These are phyloP conservation scores for Tragulus kanchil DNA, from an alignment of 2,113 vertebrate species.

Conservation along the genomic window DNA sequence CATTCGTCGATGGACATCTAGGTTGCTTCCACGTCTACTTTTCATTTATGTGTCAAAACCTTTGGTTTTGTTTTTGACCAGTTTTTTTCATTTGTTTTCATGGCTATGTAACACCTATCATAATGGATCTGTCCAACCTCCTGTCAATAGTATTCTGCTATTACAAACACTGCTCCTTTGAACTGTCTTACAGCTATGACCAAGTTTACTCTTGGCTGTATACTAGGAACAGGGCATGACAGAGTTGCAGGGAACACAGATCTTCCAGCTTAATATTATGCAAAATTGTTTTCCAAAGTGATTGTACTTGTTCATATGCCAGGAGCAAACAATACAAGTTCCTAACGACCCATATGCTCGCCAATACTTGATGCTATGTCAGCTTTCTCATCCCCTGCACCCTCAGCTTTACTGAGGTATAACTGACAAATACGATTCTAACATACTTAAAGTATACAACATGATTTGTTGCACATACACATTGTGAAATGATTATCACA, in stretches of 20 bases:
- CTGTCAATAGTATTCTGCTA: neutral
- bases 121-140: neutral
- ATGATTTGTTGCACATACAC: neutral
- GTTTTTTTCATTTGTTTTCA: neutral
- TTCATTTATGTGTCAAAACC: too few relatives aligned
- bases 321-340: neutral
- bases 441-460: neutral
- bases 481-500: neutral
- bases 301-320: neutral
- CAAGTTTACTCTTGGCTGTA: constrained; percentile 25
- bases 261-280: neutral
- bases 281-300: neutral
- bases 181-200: neutral
- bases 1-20: too few relatives aligned
- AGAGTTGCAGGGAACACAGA: neutral
- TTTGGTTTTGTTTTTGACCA: neutral
- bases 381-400: neutral
- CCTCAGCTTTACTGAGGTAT: neutral
- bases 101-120: neutral
- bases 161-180: neutral
- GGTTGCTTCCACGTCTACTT: too few relatives aligned
- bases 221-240: neutral
- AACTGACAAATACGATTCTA: neutral
- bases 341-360: neutral
- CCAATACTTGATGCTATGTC: neutral